Evolutionary conservation across 2,888 invertebrate genomes (phyloP).

Genomic region (Drosophila stalkeri): DNA sequence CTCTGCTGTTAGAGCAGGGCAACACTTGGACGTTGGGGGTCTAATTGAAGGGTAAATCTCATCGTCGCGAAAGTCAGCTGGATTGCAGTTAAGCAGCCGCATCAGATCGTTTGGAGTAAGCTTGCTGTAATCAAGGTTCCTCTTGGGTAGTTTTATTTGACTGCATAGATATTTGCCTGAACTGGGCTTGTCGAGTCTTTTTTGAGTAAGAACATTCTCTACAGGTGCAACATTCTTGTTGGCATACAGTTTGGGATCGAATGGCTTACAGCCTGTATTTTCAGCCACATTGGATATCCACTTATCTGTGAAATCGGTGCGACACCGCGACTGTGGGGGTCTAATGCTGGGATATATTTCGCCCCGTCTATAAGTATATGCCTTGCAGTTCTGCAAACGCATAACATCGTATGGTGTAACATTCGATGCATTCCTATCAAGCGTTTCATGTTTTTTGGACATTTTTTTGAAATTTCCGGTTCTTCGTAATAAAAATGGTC

Average conservation of each 20-base stretch:
- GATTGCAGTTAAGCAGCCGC: constrained; percentile 51
- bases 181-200: background rate
- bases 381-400: constrained; percentile 19
- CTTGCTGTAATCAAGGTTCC: constrained; percentile 24
- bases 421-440: background rate
- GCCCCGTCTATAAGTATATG: background rate
- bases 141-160: background rate
- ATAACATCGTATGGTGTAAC: constrained; percentile 23
- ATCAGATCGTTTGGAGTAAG: constrained; percentile 40
- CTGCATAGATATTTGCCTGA: background rate
- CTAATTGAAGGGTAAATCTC: constrained; percentile 51
- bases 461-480: background rate
- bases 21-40: constrained; percentile 50
- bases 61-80: background rate
- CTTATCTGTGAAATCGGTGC: background rate
- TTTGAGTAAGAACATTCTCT: background rate
- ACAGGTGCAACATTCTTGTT: background rate
- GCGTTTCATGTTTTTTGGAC: background rate
- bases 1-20: constrained; percentile 25
- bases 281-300: constrained; percentile 1
- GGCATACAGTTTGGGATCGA: background rate
- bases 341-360: constrained; percentile 23
- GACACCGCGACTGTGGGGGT: background rate
- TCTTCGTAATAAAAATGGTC: constrained; percentile 3
- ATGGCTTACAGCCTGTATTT: background rate